Evolutionary conservation across 2,797 vertebrate genomes (phyloP).

Genomic region (Myotis daubentonii): DNA sequence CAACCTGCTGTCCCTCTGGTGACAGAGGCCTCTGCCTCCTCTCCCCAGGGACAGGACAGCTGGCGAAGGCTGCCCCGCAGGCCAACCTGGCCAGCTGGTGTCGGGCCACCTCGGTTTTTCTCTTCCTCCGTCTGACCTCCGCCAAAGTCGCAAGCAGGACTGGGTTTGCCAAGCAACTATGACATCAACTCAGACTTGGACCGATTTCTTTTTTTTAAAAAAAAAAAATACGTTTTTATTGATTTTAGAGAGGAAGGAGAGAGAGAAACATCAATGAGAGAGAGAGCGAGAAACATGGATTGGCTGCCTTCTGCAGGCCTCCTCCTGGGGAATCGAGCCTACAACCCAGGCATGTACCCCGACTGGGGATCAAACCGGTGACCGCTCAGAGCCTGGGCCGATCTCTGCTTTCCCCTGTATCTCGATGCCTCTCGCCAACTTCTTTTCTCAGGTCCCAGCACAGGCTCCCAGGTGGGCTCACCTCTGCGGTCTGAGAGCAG

Average conservation of each 20-base stretch:
- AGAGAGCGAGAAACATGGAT: not conserved
- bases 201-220: not conserved
- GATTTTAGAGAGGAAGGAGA: not conserved
- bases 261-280: not conserved
- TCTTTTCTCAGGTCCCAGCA: not conserved
- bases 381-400: not conserved
- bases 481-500: not conserved
- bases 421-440: not conserved
- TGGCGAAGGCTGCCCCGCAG: not conserved
- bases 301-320: not conserved
- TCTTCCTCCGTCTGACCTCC: not conserved
- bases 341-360: too few species aligned
- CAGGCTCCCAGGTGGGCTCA: not conserved
- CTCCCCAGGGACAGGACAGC: not conserved
- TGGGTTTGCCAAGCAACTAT: not conserved
- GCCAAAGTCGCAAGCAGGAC: not conserved
- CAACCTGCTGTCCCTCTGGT: not conserved
- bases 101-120: not conserved
- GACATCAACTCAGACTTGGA: not conserved
- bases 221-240: too few species aligned
- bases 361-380: not conserved
- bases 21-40: not conserved
- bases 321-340: not conserved
- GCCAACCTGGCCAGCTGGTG: rapidly evolving
- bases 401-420: not conserved